phyloP scores from a whole-genome alignment of 1,140 invertebrate species.

The Kradibia gibbosae region DNA sequence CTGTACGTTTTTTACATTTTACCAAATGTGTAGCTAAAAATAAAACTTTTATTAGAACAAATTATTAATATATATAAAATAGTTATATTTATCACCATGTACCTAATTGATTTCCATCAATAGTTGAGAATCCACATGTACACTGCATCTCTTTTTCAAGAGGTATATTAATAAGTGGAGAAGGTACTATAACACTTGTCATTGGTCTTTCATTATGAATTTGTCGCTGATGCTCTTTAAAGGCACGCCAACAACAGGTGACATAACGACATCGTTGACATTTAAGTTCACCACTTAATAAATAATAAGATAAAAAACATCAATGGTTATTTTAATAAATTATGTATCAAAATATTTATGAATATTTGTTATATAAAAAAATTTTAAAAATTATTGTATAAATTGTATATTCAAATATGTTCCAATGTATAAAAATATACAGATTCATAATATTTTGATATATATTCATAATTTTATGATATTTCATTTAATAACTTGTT shows the following conservation, averaged over 20 bases:
- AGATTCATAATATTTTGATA: no score
- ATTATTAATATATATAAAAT: conserved; percentile 1
- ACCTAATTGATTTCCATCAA: conserved; percentile 75
- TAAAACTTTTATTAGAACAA: conserved; percentile 3
- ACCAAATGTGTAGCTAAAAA: conserved; percentile 67
- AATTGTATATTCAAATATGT: neutral
- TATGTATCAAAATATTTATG: neutral
- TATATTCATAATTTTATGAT: no score
- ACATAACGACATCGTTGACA: conserved; percentile 84
- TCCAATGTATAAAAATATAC: neutral
- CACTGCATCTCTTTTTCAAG: conserved; percentile 80
- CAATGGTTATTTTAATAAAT: neutral
- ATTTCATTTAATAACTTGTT: no score
- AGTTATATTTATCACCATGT: conserved; percentile 41
- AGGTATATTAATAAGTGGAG: conserved; percentile 69
- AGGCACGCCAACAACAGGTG: conserved; percentile 83
- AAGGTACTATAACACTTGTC: conserved; percentile 73
- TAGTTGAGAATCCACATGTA: conserved; percentile 81
- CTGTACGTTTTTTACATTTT: conserved; percentile 65
- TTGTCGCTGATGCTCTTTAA: conserved; percentile 81
- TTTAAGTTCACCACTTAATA: conserved; percentile 78
- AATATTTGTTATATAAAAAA: neutral
- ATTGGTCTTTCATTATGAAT: conserved; percentile 74
- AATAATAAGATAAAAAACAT: conserved; percentile 17
- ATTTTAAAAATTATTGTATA: neutral